Evolutionary conservation across 2,888 invertebrate species (phyloP), one percentile per base, ranked within the genome.

Genomic region (Drosophila antonietae): DNA sequence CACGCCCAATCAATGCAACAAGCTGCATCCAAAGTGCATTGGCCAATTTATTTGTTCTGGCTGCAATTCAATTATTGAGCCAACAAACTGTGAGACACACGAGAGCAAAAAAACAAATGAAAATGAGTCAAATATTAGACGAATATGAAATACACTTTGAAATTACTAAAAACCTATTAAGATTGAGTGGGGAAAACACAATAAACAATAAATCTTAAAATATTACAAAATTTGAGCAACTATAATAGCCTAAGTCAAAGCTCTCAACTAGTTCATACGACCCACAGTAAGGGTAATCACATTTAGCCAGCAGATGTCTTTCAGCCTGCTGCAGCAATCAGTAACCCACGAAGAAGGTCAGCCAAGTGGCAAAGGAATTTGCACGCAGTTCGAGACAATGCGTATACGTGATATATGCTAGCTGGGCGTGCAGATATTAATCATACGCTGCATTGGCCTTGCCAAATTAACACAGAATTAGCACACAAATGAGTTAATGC

Each of bases 291-390:
- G 57, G 0, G 33, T 20, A 44, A 20, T 33, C 9, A 15, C 28
- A 0, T n/a, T 9, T 9, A 44, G 18, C 55, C 47, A 69, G 47
- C 67, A 68, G 53, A 47, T 68, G 59, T 66, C 35, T 58, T 20
- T 12, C 51, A 28, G 55, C 35, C 41, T 20, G 49, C n/a, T 39
- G 62, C 46, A 39, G 41, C 56, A 20, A 20, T 18, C 28, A 47
- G 58, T 37, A 47, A 39, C 65, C 75, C 75, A 65, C 75, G 72
- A 83, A 85, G 78, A 83, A 86, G 75, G 81, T 69, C 83, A 83
- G 68, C 73, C 86, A 86, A 58, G 79, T 86, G 83, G 83, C 81
- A 86, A 83, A 79, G 62, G 73, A 77, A 82, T 82, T 66, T 69
- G 69, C 75, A 80, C 64, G 39, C 52, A 44, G 35, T 35, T 39